A percentile compares a stretch with the other conserved stretches of the same genome.
These are phyloP conservation scores for Bufo bufo DNA, from an alignment of 2,113 vertebrate species.

Conservation along the genomic window DNA sequence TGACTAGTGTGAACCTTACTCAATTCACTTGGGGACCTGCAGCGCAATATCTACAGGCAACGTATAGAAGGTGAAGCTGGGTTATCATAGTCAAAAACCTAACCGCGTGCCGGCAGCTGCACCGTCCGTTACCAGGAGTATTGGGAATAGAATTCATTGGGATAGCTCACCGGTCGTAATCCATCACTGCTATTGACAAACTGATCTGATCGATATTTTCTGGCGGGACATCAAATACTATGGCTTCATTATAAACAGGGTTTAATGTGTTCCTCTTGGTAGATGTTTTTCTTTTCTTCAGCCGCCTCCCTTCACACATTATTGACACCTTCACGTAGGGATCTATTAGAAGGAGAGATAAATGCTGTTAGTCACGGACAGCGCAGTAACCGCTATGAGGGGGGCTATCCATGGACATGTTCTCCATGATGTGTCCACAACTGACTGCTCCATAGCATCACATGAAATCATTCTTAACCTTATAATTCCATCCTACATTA, in stretches of 20 bases:
- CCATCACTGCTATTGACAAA: conserved; percentile 97
- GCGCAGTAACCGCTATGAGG: not conserved
- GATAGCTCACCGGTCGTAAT: conserved; percentile 95
- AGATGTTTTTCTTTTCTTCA: conserved; percentile 98
- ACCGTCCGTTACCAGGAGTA: too few relatives aligned
- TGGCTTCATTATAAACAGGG: conserved; percentile 98
- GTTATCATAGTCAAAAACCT: too few relatives aligned
- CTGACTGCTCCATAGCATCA: not conserved
- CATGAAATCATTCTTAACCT: too few relatives aligned
- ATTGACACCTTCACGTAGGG: conserved; percentile 98
- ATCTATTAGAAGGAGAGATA: conserved; percentile 77
- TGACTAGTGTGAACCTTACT: too few relatives aligned
- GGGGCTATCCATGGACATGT: too few relatives aligned
- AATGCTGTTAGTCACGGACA: conserved; percentile 1
- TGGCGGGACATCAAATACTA: conserved; percentile 97
- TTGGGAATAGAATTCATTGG: conserved; percentile 55
- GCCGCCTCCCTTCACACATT: conserved; percentile 93
- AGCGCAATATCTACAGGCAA: too few relatives aligned
- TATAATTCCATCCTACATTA: too few relatives aligned
- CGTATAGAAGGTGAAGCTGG: too few relatives aligned
- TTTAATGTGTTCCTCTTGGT: conserved; percentile 98
- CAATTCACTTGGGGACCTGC: too few relatives aligned
- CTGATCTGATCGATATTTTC: conserved; percentile 98
- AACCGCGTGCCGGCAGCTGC: not conserved
- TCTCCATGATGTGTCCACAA: not conserved